Conservation (phyloP, 2,888 invertebrate species). For the Nomada flava region DNA sequence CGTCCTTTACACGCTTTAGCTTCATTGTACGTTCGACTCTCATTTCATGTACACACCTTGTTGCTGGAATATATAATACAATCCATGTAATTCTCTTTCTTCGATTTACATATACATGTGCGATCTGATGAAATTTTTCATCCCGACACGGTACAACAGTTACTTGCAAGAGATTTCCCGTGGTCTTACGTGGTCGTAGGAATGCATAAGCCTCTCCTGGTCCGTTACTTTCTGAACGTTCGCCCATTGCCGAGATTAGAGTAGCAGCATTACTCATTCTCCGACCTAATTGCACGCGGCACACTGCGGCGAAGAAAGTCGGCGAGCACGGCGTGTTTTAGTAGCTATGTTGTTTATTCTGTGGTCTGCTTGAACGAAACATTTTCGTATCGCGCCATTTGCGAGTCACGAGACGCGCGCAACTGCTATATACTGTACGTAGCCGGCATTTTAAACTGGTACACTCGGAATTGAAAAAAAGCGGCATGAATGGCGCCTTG, state of each 20-base stretch:
- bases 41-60: too few species aligned
- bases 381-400: constrained; percentile 40
- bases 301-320: constrained; percentile 52
- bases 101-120: background rate
- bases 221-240: constrained; percentile 48
- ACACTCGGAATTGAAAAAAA: constrained; percentile 50
- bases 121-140: constrained; percentile 13
- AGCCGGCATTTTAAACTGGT: constrained; percentile 41
- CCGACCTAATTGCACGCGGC: constrained; percentile 55
- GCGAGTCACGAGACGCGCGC: constrained; percentile 12
- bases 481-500: constrained; percentile 46
- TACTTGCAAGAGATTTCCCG: constrained; percentile 33
- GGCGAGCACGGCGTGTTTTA: constrained; percentile 9
- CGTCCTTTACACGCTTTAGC: constrained; percentile 20
- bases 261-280: constrained; percentile 59
- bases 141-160: constrained; percentile 10
- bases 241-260: constrained; percentile 60
- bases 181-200: constrained; percentile 35
- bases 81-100: background rate
- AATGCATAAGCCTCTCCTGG: constrained; percentile 14
- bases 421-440: background rate
- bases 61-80: too few species aligned
- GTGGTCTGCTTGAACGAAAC: constrained; percentile 40
- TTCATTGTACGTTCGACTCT: background rate
- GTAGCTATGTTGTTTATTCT: constrained; percentile 44